Percentiles rank a stretch among this genome's conserved stretches.
Conservation (phyloP, 1,140 invertebrate genomes). For the Drosophila pandora region DNA sequence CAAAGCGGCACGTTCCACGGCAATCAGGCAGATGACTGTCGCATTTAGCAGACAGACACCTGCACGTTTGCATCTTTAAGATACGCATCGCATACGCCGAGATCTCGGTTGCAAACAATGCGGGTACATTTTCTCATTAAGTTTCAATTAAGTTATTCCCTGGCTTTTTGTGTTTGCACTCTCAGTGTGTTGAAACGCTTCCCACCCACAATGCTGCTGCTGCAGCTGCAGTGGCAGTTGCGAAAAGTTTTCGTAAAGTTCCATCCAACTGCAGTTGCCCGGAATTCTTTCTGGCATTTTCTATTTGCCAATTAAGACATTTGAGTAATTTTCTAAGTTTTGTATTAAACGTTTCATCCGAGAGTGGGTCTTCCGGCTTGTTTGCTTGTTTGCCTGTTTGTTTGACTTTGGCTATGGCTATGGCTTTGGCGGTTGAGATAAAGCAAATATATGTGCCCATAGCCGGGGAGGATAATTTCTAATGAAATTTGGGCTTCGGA, state of each 20-base stretch:
- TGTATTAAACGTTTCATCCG: constrained; percentile 50
- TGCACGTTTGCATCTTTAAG: constrained; percentile 59
- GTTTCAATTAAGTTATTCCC: constrained; percentile 68
- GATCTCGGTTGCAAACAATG: constrained; percentile 29
- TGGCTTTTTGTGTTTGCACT: constrained; percentile 21
- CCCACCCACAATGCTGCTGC: constrained; percentile 17
- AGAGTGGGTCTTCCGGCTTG: constrained; percentile 35
- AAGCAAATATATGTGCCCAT: neutral
- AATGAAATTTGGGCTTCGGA: constrained; percentile 19
- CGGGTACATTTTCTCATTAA: constrained; percentile 68
- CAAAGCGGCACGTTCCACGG: constrained; percentile 35
- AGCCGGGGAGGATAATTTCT: constrained; percentile 2
- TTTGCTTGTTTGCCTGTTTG: constrained; percentile 32
- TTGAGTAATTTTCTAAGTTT: constrained; percentile 53
- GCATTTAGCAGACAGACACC: constrained; percentile 43
- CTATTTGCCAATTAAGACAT: constrained; percentile 63
- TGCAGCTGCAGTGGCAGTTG: constrained; percentile 4
- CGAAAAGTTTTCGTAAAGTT: constrained; percentile 40
- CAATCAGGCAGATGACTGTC: constrained; percentile 54
- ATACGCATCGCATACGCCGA: constrained; percentile 44
- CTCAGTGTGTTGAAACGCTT: constrained; percentile 44
- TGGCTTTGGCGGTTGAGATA: constrained; percentile 16
- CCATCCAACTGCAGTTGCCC: constrained; percentile 12
- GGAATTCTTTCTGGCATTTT: constrained; percentile 14
- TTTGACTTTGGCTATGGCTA: constrained; percentile 41